Conservation (phyloP, 2,888 invertebrate species). For the Sarcophaga caerulescens region DNA sequence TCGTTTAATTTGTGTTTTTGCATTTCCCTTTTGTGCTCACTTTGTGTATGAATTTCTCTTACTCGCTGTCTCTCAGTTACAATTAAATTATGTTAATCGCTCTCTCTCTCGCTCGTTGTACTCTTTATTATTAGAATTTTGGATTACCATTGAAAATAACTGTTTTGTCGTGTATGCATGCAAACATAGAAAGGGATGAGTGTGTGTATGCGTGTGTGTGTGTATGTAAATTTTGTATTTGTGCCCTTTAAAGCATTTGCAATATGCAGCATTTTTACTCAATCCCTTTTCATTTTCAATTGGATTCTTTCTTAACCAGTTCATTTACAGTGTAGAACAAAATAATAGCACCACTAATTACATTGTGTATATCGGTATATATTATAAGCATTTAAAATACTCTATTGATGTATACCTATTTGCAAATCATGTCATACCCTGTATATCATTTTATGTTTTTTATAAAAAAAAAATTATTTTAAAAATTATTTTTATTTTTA, state of each 20-base stretch:
- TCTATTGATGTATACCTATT: no score
- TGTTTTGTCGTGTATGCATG: background rate
- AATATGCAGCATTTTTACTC: constrained; percentile 65
- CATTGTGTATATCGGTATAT: background rate
- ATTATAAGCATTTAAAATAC: no score
- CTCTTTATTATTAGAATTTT: constrained; percentile 59
- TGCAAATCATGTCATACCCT: no score
- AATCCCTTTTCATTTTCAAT: constrained; percentile 52
- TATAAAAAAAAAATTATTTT: no score
- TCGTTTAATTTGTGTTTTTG: constrained; percentile 49
- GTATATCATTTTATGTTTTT: no score
- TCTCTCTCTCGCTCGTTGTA: background rate
- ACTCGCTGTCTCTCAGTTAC: constrained; percentile 18
- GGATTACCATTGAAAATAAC: background rate
- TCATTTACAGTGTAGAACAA: constrained; percentile 2
- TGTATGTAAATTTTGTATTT: constrained; percentile 22
- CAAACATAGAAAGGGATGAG: background rate
- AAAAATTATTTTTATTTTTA: no score
- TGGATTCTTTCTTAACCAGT: constrained; percentile 50
- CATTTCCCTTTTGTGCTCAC: constrained; percentile 49
- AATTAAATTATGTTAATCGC: constrained; percentile 43
- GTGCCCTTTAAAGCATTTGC: constrained; percentile 56
- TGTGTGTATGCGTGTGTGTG: background rate
- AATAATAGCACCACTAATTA: background rate
- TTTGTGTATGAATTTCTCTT: constrained; percentile 13